Evolutionary conservation across 2,113 vertebrate genomes (phyloP).

Genomic region (Apus apus): DNA sequence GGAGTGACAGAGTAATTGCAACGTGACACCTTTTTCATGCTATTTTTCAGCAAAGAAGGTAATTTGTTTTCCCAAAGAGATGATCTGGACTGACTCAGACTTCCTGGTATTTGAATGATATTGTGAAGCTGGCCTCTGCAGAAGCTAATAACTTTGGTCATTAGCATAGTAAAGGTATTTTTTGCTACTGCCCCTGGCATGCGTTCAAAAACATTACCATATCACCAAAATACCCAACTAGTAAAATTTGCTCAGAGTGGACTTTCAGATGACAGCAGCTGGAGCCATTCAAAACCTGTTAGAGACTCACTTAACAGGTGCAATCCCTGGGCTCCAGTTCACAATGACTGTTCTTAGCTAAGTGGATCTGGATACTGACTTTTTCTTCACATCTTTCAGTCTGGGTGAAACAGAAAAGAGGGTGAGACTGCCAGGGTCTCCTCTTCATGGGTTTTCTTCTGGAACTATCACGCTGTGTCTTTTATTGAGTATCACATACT

Average conservation of each 20-base stretch:
- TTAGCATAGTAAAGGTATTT: constrained; percentile 24
- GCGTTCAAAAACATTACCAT: neutral
- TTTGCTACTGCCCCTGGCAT: neutral
- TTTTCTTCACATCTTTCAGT: neutral
- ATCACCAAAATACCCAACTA: neutral
- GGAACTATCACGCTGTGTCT: neutral
- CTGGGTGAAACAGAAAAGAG: neutral
- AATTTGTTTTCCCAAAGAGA: neutral
- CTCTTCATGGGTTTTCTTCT: neutral
- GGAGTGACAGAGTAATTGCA: neutral
- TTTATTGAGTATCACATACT: neutral
- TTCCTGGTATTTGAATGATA: constrained; percentile 22
- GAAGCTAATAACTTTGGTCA: neutral
- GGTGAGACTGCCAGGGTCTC: neutral
- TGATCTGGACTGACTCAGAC: neutral
- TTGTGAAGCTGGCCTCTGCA: neutral
- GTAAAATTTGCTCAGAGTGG: neutral
- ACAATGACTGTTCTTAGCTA: neutral
- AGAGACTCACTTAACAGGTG: neutral
- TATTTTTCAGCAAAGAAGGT: neutral
- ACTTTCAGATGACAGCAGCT: neutral
- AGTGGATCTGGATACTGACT: neutral
- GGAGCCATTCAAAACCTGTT: neutral
- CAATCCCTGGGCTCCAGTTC: neutral
- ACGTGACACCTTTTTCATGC: neutral